phyloP scores from a whole-genome alignment of 1,140 invertebrate species.

The Drosophila trapezifrons region DNA sequence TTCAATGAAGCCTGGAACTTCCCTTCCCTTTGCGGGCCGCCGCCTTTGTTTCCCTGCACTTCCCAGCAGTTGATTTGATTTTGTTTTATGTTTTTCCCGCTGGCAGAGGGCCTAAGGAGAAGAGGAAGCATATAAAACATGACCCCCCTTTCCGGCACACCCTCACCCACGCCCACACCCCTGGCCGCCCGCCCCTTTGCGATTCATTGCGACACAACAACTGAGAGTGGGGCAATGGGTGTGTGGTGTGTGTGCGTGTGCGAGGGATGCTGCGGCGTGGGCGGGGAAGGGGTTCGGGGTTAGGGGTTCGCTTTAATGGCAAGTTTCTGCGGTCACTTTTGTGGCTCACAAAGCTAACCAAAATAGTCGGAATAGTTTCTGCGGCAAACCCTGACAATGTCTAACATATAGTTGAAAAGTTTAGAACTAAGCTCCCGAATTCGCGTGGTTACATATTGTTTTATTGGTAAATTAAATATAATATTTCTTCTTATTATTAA shows the following conservation, averaged over 20 bases:
- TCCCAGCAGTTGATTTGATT: slow-evolving; percentile 73
- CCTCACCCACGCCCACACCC: slow-evolving; percentile 8
- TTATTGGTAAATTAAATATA: too few relatives aligned
- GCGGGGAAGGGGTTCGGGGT: slow-evolving; percentile 14
- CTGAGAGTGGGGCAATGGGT: slow-evolving; percentile 38
- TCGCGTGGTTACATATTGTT: background rate
- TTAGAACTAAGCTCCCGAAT: background rate
- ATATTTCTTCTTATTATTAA: too few relatives aligned
- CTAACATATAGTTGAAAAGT: background rate
- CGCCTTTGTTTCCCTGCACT: slow-evolving; percentile 21
- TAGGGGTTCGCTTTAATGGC: slow-evolving; percentile 4
- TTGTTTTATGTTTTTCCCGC: slow-evolving; percentile 79
- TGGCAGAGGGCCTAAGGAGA: slow-evolving; percentile 43
- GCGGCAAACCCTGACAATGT: slow-evolving; percentile 7
- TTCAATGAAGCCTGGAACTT: slow-evolving; percentile 65
- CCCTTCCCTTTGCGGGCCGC: background rate
- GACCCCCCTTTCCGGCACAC: slow-evolving; percentile 8
- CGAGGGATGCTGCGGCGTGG: background rate
- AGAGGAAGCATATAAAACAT: slow-evolving; percentile 34
- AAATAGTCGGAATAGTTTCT: slow-evolving; percentile 35
- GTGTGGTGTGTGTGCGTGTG: slow-evolving; percentile 3
- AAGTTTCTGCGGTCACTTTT: slow-evolving; percentile 72
- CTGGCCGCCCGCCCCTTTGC: slow-evolving; percentile 32
- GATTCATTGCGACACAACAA: slow-evolving; percentile 54
- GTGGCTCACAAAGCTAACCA: slow-evolving; percentile 49